Evolutionary conservation across 1,140 invertebrate genomes (phyloP).

Genomic region (Camponotus floridanus): DNA sequence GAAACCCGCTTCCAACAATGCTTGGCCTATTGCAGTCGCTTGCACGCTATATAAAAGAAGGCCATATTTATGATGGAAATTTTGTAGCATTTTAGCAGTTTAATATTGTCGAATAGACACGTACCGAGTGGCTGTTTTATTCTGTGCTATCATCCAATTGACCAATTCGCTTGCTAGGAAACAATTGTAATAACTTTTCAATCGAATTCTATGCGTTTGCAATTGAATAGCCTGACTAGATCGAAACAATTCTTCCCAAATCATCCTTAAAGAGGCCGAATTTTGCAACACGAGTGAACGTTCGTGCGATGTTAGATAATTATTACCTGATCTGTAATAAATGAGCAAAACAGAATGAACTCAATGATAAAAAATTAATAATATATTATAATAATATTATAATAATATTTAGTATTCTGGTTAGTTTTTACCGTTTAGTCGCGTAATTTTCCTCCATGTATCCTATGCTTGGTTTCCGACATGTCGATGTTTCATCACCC

Average conservation of each 20-base stretch:
- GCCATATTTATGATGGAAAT: not conserved
- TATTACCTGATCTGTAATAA: constrained; percentile 80
- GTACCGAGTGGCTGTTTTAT: constrained; percentile 88
- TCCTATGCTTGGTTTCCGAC: constrained; percentile 90
- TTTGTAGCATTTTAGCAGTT: not conserved
- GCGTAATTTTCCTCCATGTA: constrained; percentile 93
- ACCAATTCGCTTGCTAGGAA: constrained; percentile 91
- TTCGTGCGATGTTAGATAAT: constrained; percentile 88
- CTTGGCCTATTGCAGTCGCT: constrained; percentile 93
- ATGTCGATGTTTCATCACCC: constrained; percentile 77
- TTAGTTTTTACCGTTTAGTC: constrained; percentile 83
- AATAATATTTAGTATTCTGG: constrained; percentile 7
- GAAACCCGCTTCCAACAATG: constrained; percentile 92
- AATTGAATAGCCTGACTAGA: constrained; percentile 88
- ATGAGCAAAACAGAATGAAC: not conserved
- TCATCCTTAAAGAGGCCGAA: constrained; percentile 90
- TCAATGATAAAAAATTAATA: not conserved
- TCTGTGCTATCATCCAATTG: constrained; percentile 91
- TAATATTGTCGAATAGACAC: not conserved
- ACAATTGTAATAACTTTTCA: constrained; percentile 90
- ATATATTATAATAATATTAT: too few species aligned
- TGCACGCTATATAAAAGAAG: constrained; percentile 88
- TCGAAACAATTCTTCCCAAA: constrained; percentile 91
- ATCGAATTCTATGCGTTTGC: constrained; percentile 88
- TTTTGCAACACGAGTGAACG: constrained; percentile 90